phyloP scores from a whole-genome alignment of 2,888 invertebrate genomes.

The Nemotelus nigrinus region DNA sequence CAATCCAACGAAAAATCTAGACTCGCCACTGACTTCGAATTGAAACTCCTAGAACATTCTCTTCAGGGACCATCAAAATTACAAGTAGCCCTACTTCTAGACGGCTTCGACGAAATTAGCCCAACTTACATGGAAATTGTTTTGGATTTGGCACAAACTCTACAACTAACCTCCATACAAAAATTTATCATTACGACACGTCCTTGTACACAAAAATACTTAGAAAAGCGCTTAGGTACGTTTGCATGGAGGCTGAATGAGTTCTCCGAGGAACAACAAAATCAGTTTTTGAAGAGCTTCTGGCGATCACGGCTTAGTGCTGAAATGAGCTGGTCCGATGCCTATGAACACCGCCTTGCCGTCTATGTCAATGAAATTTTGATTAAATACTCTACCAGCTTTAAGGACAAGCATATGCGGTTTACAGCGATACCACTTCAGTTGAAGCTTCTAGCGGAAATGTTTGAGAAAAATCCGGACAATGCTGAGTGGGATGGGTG shows the following conservation, averaged over 20 bases:
- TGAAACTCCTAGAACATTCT: background rate
- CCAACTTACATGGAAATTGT: slow-evolving; percentile 21
- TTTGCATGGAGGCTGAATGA: slow-evolving; percentile 5
- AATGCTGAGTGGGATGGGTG: background rate
- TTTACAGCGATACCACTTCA: slow-evolving; percentile 33
- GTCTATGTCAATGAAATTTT: slow-evolving; percentile 1
- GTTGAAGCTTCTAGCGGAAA: slow-evolving; percentile 21
- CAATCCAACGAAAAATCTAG: slow-evolving; percentile 8
- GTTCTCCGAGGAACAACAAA: slow-evolving; percentile 12
- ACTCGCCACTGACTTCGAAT: slow-evolving; percentile 25
- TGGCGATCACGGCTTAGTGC: background rate
- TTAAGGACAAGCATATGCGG: background rate
- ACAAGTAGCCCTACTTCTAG: slow-evolving; percentile 27
- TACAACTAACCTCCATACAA: background rate
- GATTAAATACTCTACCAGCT: background rate
- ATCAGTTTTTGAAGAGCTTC: slow-evolving; percentile 4
- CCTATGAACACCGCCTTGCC: background rate
- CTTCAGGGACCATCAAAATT: background rate
- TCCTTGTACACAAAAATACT: background rate
- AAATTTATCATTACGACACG: slow-evolving; percentile 27
- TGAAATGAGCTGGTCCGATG: too few relatives aligned
- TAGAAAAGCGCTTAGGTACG: slow-evolving; percentile 15
- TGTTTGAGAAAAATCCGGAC: slow-evolving; percentile 6
- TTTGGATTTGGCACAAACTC: background rate
- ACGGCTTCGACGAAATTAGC: slow-evolving; percentile 40